Base-by-base conservation (phyloP, 2,113 vertebrate species). In the Columba janthina region DNA sequence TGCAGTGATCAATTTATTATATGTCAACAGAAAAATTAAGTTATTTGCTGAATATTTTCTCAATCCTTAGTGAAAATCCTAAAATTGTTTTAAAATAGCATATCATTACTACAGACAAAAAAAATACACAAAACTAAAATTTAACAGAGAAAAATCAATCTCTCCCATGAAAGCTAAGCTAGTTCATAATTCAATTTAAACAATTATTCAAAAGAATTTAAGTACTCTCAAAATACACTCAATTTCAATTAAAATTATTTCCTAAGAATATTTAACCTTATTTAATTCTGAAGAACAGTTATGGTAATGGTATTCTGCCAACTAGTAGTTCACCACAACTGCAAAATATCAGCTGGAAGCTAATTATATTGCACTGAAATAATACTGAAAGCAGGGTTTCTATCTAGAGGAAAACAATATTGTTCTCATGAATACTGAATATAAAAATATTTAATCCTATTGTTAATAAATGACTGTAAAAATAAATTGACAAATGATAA, bases 161-260 rank as follows among this genome's bases (percentile, higher is more conserved):
- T 81, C 69, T 65, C 22, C 54, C 36, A 72, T 1, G 0, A 82
- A 56, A 87, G 19, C 31, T 40, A 91, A 75, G 15, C 25, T 62
- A 81, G 48, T 48, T 69, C 40, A 60, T 78, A 88, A 94, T 17
- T n/a, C 32, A 66, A 62, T 81, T 85, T 73, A 66, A 85, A 87
- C n/a, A 61, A 71, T 57, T 89, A 73, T 24, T 85, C 42, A 82
- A 64, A 95, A 88, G 21, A 89, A 85, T 62, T 85, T 77, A 78
- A 91, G 34, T 7, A 74, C 32, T 54, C 81, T 70, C n/a, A 82
- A 93, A 88, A 62, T 56, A 82, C 38, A 83, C 24, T 85, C 26
- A 12, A 54, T 51, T 88, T 81, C 75, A 82, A 92, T 94, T 85
- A 61, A 92, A 93, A 80, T 73, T 34, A 61, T 48, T 90, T 86